These are phyloP conservation scores for Pluvialis apricaria DNA, from an alignment of 2,113 vertebrate genomes.

Conservation along the genomic window DNA sequence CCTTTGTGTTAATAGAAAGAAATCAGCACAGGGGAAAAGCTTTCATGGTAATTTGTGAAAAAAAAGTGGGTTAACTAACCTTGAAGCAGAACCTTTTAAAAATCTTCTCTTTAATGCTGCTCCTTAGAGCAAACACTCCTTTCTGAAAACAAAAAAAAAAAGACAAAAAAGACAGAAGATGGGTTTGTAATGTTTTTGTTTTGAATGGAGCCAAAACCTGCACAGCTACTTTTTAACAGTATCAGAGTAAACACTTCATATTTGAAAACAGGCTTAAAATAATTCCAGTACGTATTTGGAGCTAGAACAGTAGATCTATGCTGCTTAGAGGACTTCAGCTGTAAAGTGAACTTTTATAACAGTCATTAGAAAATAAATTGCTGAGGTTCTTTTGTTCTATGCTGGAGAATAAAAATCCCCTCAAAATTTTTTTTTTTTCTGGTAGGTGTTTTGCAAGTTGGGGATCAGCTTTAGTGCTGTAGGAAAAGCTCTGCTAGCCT, in stretches of 20 bases:
- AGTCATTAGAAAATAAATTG: background rate
- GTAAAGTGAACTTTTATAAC: background rate
- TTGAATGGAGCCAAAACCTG: background rate
- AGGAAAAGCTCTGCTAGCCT: background rate
- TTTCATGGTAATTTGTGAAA: conserved; percentile 42
- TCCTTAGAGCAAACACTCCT: background rate
- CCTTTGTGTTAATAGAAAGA: conserved; percentile 19
- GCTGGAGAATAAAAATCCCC: background rate
- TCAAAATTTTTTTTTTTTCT: background rate
- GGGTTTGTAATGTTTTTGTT: background rate
- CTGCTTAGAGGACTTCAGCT: background rate
- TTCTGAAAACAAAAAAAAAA: background rate
- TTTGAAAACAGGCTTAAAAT: background rate
- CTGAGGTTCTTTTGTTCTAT: background rate
- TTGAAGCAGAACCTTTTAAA: conserved; percentile 57
- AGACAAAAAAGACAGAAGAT: background rate
- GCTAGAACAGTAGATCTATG: background rate
- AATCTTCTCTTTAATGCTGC: background rate
- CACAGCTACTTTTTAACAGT: background rate
- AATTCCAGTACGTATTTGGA: background rate
- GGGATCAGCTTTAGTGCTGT: background rate
- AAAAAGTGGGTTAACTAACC: conserved; percentile 44
- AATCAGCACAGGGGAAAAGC: background rate
- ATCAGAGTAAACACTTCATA: background rate
- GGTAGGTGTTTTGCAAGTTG: background rate